Base-by-base conservation (phyloP, 2,888 invertebrate species). In the Amphipoea oculea region DNA sequence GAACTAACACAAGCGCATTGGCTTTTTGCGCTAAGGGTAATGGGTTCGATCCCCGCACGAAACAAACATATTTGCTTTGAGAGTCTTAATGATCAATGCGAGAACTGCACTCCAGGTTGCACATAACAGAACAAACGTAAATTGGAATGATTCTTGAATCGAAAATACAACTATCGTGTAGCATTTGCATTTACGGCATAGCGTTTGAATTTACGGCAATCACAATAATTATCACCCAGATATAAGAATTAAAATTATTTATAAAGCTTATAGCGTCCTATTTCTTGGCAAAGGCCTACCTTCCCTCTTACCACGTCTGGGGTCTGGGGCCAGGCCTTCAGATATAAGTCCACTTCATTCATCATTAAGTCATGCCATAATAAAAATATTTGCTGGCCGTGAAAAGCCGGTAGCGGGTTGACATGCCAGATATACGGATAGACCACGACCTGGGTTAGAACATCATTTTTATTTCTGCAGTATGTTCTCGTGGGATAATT, bases 1-100 rank as follows among this genome's bases (percentile, higher is more conserved):
- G 36, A 72, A 85, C 23, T 45, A 48, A 48, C 45, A 68, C 40
- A 63, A 82, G 14, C 60, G 5, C 54, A 75, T 54, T 62, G 36
- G 14, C 36, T 80, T 80, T 60, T 54, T 63, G 54, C 17, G 45
- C 17, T 40, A 17, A 62, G n/a, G n/a, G 75, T 67, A n/a, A 67
- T 65, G 23, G 7, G 12, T 29, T 29, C 17, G 45, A 72, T 63
- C 45, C 7, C 42, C n/a, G 3, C 20, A 45, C 36, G 12, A 40
- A 36, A 14, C 3, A 4, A 36, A 36, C n/a, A 40, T 45, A 36
- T n/a, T 36, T 54, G 11, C 12, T 29, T 54, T 20, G 17, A 17
- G 1, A 69, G 7, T 51, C 36, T 36, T n/a, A 5, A 17, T 72
- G 29, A 29, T 60, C 29, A 57, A 57, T 45, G 7, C 9, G 60